Percentiles rank a stretch among this genome's conserved stretches.
Evolutionary conservation across 2,113 vertebrate genomes (phyloP).

Genomic region (Toxotes chatareus): DNA sequence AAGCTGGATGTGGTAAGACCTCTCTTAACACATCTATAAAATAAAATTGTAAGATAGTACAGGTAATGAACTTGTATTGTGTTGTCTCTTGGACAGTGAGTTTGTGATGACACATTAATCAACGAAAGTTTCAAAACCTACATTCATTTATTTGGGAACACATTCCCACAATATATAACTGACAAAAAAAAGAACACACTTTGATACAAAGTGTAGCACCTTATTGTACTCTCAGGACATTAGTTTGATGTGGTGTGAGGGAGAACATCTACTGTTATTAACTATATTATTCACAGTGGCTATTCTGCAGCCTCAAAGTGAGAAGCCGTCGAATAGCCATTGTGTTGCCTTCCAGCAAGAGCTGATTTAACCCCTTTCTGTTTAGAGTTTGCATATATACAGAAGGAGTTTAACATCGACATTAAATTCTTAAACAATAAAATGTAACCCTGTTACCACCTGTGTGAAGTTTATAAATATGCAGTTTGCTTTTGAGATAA

Average conservation of each 20-base stretch:
- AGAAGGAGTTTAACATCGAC: too few species aligned
- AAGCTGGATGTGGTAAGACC: too few species aligned
- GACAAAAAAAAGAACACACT: background rate
- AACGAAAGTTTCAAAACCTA: background rate
- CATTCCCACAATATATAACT: too few species aligned
- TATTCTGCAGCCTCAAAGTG: too few species aligned
- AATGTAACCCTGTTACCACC: background rate
- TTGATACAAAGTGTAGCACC: background rate
- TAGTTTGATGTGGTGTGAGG: background rate
- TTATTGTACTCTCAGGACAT: background rate
- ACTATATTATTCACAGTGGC: background rate
- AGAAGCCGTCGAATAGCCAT: background rate
- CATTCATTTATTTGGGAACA: background rate
- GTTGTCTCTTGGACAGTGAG: background rate
- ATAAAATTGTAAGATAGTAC: background rate
- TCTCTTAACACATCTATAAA: too few species aligned
- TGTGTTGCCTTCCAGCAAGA: too few species aligned
- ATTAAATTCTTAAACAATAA: background rate
- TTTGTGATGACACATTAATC: background rate
- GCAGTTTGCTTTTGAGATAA: background rate
- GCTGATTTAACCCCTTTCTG: background rate
- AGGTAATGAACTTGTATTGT: background rate
- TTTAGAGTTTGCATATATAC: slow-evolving; percentile 3
- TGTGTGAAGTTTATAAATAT: background rate
- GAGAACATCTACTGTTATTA: background rate